Conservation (phyloP, 2,797 vertebrate species). For the Mormyrops attenuatus region DNA sequence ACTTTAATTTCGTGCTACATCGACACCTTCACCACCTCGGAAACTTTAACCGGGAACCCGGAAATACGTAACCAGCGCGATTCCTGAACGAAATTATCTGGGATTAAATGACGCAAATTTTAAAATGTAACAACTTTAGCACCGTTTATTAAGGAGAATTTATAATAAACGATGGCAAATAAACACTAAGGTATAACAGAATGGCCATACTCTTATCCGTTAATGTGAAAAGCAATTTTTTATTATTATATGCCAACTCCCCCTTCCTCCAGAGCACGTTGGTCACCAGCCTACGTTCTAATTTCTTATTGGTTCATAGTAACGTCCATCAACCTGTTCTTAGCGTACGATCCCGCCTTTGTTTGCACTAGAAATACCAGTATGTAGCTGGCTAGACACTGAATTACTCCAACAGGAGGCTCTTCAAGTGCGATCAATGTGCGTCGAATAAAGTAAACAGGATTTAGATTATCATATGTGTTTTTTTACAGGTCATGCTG, state of each 20-base stretch:
- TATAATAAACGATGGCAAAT: neutral
- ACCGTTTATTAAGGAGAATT: neutral
- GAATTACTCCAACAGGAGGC: constrained; percentile 16
- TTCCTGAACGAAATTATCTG: neutral
- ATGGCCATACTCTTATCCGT: neutral
- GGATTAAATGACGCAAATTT: neutral
- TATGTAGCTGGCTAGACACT: constrained; percentile 15
- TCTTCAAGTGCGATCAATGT: neutral
- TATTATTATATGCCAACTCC: neutral
- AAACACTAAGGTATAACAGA: neutral
- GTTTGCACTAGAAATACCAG: constrained; percentile 19
- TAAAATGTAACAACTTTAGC: neutral
- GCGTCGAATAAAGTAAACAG: neutral
- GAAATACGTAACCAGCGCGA: neutral
- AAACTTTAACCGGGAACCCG: neutral
- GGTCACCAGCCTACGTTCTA: neutral
- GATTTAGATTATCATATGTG: neutral
- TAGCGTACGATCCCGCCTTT: constrained; percentile 7
- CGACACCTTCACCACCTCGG: neutral
- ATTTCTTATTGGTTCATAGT: neutral
- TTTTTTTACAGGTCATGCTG: neutral
- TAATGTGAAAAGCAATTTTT: neutral
- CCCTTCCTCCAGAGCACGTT: neutral
- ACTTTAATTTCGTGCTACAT: neutral
- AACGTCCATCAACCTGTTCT: neutral